Base-by-base conservation (phyloP, 2,113 vertebrate species). In the Phoxinus phoxinus region DNA sequence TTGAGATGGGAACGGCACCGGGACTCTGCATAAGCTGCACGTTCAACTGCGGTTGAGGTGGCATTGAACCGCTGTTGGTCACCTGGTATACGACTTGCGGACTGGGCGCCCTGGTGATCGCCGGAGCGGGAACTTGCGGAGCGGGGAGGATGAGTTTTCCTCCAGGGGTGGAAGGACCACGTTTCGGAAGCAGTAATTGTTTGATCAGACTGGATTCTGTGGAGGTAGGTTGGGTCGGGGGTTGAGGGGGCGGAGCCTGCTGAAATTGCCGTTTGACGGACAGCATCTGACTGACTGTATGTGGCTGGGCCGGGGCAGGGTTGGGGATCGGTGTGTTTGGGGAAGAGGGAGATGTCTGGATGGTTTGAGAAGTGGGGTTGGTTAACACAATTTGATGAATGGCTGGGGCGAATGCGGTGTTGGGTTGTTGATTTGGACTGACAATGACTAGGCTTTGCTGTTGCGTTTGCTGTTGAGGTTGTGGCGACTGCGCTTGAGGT, bases 141-240 rank as follows among this genome's bases (percentile, higher is more conserved):
- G 98, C 98, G 44, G 98, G 98, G 59, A 99, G 96, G 82, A 99
- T 99, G 79, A 99, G 96, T 91, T 99, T 99, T 3, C 98, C 98
- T 63, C 98, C 98, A 0, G 98, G 98, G 15, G 97, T 99, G 2
- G 97, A 96, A 90, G 98, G 98, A 69, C 98, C 98, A 90, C 97
- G 96, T 95, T 99, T 99, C 71, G 98, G 98, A 96, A 99, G 97
- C 92, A 99, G 95, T 91, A 99, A 93, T 92, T 99, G 98, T 94
- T 99, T 99, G 90, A 99, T 99, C 91, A 99, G 95, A 93, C 98
- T 99, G 77, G 98, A 99, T 93, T 99, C 98, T 41, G 96, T 93
- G 92, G 98, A 96, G 92, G 96, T 95, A 93, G 97, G 92, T 87
- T 94, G 94, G 87, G 95, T 93, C 59, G 97, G 65, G 65, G 92